Percentiles rank a stretch among this genome's conserved stretches.
Evolutionary conservation across 2,888 invertebrate genomes (phyloP).

Genomic region (Cremastinae sp.): DNA sequence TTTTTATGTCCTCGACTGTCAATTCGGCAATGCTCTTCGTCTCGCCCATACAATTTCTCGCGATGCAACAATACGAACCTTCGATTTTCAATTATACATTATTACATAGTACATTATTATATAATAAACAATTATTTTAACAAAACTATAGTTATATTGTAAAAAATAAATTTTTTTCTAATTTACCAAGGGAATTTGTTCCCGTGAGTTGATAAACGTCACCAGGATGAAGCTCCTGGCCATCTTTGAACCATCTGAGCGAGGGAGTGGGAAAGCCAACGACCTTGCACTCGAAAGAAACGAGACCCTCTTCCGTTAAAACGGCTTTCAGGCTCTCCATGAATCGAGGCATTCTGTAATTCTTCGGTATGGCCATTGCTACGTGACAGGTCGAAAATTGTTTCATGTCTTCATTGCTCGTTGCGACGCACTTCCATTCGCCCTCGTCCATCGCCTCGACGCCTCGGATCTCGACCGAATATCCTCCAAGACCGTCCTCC

Average conservation of each 20-base stretch:
- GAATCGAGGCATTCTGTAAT: constrained; percentile 93
- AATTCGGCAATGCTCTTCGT: constrained; percentile 92
- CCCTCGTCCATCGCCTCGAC: constrained; percentile 92
- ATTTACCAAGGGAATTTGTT: constrained; percentile 88
- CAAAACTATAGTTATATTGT: background rate
- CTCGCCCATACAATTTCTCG: constrained; percentile 95
- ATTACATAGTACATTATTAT: background rate
- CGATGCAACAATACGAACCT: constrained; percentile 93
- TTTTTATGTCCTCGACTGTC: constrained; percentile 94
- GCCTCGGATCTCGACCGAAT: constrained; percentile 88
- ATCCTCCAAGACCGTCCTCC: constrained; percentile 92
- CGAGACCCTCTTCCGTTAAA: constrained; percentile 94
- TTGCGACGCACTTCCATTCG: constrained; percentile 94
- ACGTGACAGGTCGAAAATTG: constrained; percentile 89
- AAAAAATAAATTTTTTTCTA: constrained; percentile 11
- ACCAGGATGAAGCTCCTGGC: constrained; percentile 94
- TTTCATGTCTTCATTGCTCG: constrained; percentile 87
- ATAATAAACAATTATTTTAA: background rate
- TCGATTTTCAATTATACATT: background rate
- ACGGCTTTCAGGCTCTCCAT: constrained; percentile 95
- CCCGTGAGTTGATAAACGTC: constrained; percentile 96
- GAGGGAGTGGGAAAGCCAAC: constrained; percentile 95
- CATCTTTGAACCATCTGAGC: constrained; percentile 95
- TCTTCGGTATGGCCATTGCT: constrained; percentile 92
- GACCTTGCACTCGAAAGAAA: constrained; percentile 96